Base-by-base conservation (phyloP, 2,797 vertebrate genomes). In the Spea hammondii region DNA sequence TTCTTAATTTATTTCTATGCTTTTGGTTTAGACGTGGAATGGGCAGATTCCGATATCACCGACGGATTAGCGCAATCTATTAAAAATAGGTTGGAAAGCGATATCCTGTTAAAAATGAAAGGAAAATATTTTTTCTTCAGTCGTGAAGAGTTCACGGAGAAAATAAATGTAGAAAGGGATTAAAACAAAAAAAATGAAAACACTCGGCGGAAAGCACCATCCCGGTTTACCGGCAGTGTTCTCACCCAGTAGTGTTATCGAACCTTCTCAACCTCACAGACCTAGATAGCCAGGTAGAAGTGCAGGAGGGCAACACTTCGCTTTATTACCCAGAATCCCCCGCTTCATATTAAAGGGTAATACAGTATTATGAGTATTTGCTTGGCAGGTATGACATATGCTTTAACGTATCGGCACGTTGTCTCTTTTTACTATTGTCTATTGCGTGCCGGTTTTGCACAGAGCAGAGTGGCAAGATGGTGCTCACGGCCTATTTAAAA, bases 1-100 rank as follows among this genome's bases (percentile, higher is more conserved):
- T 72, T 53, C 76, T 80, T 80, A 70, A 76, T 75, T 70, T 79
- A 76, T 76, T 65, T 80, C 51, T 62, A 54, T 64, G 44, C 44
- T 79, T 79, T 74, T 44, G 13, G 45, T 79, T 48, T 79, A 53
- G 45, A 62, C 32, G 32, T 32, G 32, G 32, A 32, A 32, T 32
- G 32, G 32, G 32, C 32, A 32, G 32, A 32, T 32, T 32, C 32
- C 32, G 2, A 32, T 3, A 32, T 72, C 45, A 59, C 50, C 10
- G 4, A 1, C 8, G 12, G 4, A 65, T 44, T 68, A 68, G 57
- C 51, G 32, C 72, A 79, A 79, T 70, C 65, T 59, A 32, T 72
- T 71, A 46, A 72, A 45, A 71, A 44, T 49, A 68, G 49, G 47
- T 79, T 55, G 51, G 17, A 5, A 57, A 68, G 14, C 47, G 68